Base-by-base conservation (phyloP, 2,888 invertebrate genomes). In the Synanthedon myopaeformis region DNA sequence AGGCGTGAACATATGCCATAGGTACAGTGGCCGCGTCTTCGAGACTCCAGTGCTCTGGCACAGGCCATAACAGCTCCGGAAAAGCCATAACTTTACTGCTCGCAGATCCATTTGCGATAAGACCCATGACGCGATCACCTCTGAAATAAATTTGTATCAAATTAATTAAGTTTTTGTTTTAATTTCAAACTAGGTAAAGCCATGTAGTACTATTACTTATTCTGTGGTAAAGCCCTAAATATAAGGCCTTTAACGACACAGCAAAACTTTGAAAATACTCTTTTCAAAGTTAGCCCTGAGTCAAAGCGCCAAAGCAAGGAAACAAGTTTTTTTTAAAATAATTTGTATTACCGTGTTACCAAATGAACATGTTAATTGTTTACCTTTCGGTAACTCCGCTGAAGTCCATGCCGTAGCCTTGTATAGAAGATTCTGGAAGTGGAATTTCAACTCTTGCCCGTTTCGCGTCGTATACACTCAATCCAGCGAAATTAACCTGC, bases 21-120 rank as follows among this genome's bases (percentile, higher is more conserved):
- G 95, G 94, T 0, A 94, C 90, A 0, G 93, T 92, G 11, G 92
- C 92, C 5, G 92, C 94, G 56, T 94, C 92, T 66, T 91, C 90
- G 28, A 93, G 70, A 3, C 85, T 87, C 93, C 93, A 94, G 19
- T 82, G 67, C 2, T 89, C 83, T 0, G 94, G 94, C 12, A 94
- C 82, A 8, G 89, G 84, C 93, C 94, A 95, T 50, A 77, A 58
- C 54, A 90, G 70, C 41, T 85, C 73, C 0, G 77, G 72, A 58
- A 89, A 82, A 8, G 87, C 89, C 52, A 76, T 74, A n/a, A 92
- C 86, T 42, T 84, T 69, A 12, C 88, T 87, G 11, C 91, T 89
- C 50, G 90, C 72, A 4, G 91, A 88, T 19, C 89, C 80, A 28
- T 59, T 56, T 0, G 67, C 62, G 1, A 90, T 82, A 53, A 92